Evolutionary conservation across 2,888 invertebrate genomes (phyloP).

Genomic region (Periphyllus acericola): DNA sequence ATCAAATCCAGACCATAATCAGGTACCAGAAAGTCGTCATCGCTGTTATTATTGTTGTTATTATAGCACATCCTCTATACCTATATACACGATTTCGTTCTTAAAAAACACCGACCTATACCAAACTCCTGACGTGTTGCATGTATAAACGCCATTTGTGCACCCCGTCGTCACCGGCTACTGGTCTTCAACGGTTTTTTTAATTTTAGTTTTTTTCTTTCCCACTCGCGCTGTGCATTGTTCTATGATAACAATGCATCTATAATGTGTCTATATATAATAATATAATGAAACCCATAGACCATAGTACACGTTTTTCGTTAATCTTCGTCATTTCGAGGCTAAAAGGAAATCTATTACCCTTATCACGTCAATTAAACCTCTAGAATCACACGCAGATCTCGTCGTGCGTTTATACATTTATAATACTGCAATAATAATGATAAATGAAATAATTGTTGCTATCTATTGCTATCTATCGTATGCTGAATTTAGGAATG

Average conservation of each 20-base stretch:
- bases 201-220: neutral
- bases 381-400: neutral
- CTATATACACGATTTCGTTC: neutral
- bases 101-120: neutral
- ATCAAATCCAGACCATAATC: slow-evolving; percentile 32
- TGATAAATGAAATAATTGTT: too few species aligned
- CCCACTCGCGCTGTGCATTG: neutral
- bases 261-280: neutral
- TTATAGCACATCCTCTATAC: neutral
- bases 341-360: neutral
- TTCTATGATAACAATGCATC: neutral
- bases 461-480: too few species aligned
- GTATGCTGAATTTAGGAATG: too few species aligned
- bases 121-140: neutral
- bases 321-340: neutral
- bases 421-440: neutral
- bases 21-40: neutral
- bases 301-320: neutral
- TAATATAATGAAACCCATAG: neutral
- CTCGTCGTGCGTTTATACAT: neutral
- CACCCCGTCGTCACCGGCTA: slow-evolving; percentile 16
- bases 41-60: neutral
- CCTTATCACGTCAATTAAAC: neutral
- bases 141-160: neutral
- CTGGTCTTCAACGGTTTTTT: slow-evolving; percentile 19